Evolutionary conservation across 2,113 vertebrate species (phyloP).

Genomic region (Neolamprologus toae): DNA sequence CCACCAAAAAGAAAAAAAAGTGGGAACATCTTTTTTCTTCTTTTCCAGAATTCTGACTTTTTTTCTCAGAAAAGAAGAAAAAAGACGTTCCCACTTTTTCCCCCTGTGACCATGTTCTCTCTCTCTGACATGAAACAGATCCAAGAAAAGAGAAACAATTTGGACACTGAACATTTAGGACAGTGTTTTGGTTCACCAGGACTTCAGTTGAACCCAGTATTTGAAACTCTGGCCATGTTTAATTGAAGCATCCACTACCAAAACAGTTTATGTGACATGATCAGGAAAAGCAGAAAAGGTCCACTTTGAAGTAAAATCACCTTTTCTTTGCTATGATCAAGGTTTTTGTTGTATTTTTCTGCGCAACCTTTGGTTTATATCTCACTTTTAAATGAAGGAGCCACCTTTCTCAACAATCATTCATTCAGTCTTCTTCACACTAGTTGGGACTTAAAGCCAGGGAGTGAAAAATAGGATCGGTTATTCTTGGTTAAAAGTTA

Average conservation of each 20-base stretch:
- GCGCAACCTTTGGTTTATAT: not conserved
- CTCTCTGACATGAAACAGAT: not conserved
- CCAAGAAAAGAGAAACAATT: not conserved
- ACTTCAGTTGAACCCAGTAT: not conserved
- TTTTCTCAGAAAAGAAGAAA: not conserved
- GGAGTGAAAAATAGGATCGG: rapidly evolving
- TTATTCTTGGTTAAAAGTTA: not conserved
- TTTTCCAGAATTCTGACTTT: rapidly evolving
- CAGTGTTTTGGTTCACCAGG: not conserved
- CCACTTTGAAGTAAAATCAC: not conserved
- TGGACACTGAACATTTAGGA: not conserved
- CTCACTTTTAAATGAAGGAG: not conserved
- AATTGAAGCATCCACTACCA: rapidly evolving
- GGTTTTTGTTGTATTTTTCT: not conserved
- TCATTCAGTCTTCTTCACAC: not conserved
- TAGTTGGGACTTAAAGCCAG: rapidly evolving
- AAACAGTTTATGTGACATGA: not conserved
- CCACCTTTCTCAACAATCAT: not conserved
- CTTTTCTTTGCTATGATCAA: not conserved
- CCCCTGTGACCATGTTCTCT: not conserved
- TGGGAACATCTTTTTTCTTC: rapidly evolving
- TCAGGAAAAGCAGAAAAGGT: rapidly evolving
- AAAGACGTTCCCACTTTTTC: not conserved
- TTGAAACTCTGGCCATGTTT: rapidly evolving
- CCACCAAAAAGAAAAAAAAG: rapidly evolving